Base-by-base conservation (phyloP, 2,888 invertebrate genomes). In the Hirudinaria manillensis region DNA sequence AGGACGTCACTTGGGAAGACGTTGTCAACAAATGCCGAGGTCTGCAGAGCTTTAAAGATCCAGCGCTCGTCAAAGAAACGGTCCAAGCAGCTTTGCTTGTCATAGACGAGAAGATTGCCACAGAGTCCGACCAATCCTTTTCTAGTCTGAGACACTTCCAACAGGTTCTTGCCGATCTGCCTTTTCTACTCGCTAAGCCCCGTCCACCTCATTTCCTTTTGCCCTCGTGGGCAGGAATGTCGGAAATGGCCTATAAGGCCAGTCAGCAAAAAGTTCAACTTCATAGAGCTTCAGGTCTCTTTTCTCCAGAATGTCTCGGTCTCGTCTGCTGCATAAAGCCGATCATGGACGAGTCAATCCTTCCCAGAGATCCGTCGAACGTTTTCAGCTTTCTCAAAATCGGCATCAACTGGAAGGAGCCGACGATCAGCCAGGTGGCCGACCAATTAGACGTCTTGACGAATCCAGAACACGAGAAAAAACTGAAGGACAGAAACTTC, bases 391-490 rank as follows among this genome's bases (percentile, higher is more conserved):
- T 80, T 74, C 75, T 78, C 34, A 61, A 77, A n/a, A 70, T 79
- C 21, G 77, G 77, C 0, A 68, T 77, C 53, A 66, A 71, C 2
- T 70, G 73, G 74, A 79, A 77, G 66, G 70, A 71, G n/a, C 77
- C 78, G 2, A 61, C 70, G 21, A n/a, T 79, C 21, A 76, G 74
- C 3, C 72, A 74, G 38, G 79, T 80, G 13, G 73, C 79, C 34
- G 75, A 76, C n/a, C 80, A 80, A 76, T 71, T 80, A 65, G 77
- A 78, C 32, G 76, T 75, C 34, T 65, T 80, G 4, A 75, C 78
- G 16, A 74, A 77, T 45, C 67, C 77, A 21, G 76, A 76, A 32
- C 34, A 56, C 6, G 73, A 73, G 34, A 21, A 56, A 19, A 61
- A 53, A 34, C 55, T 27, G 13, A 65, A 65, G 10, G 32, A 38